These are phyloP conservation scores for Porites evermanni DNA, from an alignment of 92 coral and sea anemone genomes.

Conservation along the genomic window DNA sequence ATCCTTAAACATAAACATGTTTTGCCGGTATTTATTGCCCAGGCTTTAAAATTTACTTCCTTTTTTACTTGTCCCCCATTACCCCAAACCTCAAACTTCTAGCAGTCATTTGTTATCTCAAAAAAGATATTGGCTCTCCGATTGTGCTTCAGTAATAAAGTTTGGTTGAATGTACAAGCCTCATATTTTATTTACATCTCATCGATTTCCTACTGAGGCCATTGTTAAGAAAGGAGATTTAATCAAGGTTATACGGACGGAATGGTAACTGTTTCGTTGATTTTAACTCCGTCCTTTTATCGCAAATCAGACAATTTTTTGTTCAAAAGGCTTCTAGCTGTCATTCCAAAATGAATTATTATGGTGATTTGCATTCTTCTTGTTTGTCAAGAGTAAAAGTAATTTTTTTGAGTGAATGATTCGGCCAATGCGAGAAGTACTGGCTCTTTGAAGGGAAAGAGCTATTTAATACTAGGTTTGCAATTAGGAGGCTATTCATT, in stretches of 20 bases:
- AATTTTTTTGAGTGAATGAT: conserved; percentile 34
- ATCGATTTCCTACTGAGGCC: conserved; percentile 41
- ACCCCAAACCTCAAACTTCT: conserved; percentile 25
- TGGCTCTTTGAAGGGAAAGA: neutral
- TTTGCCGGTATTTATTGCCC: neutral
- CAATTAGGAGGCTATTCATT: conserved; percentile 40
- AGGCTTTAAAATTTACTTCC: neutral
- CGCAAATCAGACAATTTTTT: conserved; percentile 33
- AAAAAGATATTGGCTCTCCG: conserved; percentile 40
- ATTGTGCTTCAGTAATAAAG: conserved; percentile 36
- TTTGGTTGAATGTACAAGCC: conserved; percentile 47
- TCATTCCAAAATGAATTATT: conserved; percentile 18
- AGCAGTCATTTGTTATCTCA: conserved; percentile 17
- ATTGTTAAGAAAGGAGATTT: conserved; percentile 32
- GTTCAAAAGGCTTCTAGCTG: conserved; percentile 27
- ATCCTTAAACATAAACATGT: conserved; percentile 29
- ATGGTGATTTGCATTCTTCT: conserved; percentile 39
- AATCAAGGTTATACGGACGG: conserved; percentile 6
- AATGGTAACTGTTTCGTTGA: conserved; percentile 24
- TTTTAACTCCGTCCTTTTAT: conserved; percentile 33
- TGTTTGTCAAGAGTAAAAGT: conserved; percentile 27
- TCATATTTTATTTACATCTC: conserved; percentile 49
- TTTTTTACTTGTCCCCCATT: neutral
- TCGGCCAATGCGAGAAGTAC: conserved; percentile 18
- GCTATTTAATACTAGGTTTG: conserved; percentile 30